Base-by-base conservation (phyloP, 2,888 invertebrate genomes). In the Tachina grossa region DNA sequence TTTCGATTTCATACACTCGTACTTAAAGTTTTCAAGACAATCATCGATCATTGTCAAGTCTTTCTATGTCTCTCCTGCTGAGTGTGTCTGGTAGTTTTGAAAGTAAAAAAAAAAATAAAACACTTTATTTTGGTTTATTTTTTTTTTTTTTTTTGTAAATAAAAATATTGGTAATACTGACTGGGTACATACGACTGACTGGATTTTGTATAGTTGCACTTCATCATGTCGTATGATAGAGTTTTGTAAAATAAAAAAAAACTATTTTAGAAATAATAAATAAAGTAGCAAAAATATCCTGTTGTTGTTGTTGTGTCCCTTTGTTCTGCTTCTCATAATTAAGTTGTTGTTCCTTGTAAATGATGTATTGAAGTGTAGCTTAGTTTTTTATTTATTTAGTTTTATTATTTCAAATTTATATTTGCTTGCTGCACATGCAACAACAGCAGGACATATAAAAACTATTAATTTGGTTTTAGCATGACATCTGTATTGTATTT, bases 11-110 rank as follows among this genome's bases (percentile, higher is more conserved):
- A 39, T 71, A 59, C 16, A 65, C n/a, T 78, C 78, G 43, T 71
- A 61, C 74, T 78, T 75, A 16, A 76, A 63, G 69, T 59, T 75
- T 85, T 71, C 78, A 85, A 85, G 63, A 82, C 78, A 83, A 85
- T 83, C 85, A 85, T 85, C 85, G 83, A 85, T 85, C 85, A 85
- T 82, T 85, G 85, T 83, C 85, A 85, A 85, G 82, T 77, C 31
- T 76, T 16, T 39, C 57, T 49, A 8, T 43, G 68, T 68, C 53
- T 55, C 47, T 61, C 19, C 9, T 5, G 8, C 9, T 49, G 71
- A 16, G 31, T 74, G 72, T 22, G 31, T 43, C 66, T 80, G 80
- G 47, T 22, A 43, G 51, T 53, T 31, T 16, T 11, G n/a, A 19
- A 2, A 63, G 45, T 4, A 68, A 16, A 14, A 51, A 43, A 14